Evolutionary conservation across 2,888 invertebrate genomes (phyloP).

Genomic region (Protophormia terraenovae): DNA sequence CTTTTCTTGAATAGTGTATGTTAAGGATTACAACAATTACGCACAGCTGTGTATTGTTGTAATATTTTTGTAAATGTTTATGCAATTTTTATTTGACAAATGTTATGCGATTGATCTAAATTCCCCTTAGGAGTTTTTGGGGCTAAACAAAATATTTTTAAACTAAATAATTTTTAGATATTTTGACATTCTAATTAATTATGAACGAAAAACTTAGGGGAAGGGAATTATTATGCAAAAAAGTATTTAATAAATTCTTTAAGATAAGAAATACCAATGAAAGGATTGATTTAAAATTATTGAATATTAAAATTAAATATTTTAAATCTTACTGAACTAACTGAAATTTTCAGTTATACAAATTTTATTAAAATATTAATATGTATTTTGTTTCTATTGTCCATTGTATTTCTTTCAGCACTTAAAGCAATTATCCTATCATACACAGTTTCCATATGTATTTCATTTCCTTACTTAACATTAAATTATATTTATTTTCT

Average conservation of each 20-base stretch:
- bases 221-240: neutral
- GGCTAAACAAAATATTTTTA: neutral
- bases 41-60: slow-evolving; percentile 51
- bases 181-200: slow-evolving; percentile 53
- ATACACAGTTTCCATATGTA: too few relatives aligned
- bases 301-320: too few relatives aligned
- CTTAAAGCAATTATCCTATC: too few relatives aligned
- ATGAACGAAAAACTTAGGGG: neutral
- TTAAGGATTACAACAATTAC: slow-evolving; percentile 3
- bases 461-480: neutral
- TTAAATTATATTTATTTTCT: neutral
- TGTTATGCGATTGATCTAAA: slow-evolving; percentile 47
- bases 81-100: slow-evolving; percentile 45
- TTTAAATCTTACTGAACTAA: too few relatives aligned
- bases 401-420: too few relatives aligned
- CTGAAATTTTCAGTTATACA: too few relatives aligned
- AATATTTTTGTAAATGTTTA: slow-evolving; percentile 12
- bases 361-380: too few relatives aligned
- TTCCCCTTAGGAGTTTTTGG: neutral
- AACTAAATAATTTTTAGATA: slow-evolving; percentile 5
- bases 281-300: too few relatives aligned
- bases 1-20: neutral
- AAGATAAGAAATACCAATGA: too few relatives aligned
- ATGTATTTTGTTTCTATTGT: too few relatives aligned
- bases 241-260: neutral